phyloP scores from a whole-genome alignment of 2,113 vertebrate genomes.

The Capreolus pygargus region DNA sequence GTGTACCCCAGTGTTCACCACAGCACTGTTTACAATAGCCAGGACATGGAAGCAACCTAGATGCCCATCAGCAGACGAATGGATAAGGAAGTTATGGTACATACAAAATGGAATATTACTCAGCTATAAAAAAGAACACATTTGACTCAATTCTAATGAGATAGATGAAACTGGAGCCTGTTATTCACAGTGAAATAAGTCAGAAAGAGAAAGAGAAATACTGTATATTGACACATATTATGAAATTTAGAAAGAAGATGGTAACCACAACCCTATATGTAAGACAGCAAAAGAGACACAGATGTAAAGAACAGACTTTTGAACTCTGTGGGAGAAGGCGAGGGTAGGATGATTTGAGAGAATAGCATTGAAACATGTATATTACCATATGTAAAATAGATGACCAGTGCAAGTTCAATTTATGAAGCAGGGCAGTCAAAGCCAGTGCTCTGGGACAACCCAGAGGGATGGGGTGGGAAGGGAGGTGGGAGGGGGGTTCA shows the following conservation, averaged over 20 bases:
- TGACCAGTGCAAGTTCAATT: neutral
- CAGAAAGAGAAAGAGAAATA: neutral
- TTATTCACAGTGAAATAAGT: neutral
- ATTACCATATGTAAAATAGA: neutral
- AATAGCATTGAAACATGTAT: neutral
- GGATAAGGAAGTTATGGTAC: neutral
- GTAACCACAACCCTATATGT: neutral
- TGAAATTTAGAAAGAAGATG: neutral
- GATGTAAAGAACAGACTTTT: neutral
- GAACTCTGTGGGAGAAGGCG: neutral
- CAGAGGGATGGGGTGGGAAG: neutral
- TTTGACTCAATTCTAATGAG: neutral
- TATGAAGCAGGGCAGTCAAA: neutral
- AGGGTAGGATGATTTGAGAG: neutral
- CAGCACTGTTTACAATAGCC: neutral
- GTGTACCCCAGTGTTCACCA: fast-evolving
- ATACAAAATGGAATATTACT: neutral
- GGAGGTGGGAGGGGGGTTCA: neutral
- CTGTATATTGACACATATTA: neutral
- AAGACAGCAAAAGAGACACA: neutral
- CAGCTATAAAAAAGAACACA: neutral
- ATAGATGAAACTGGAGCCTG: neutral
- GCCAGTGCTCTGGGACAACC: neutral
- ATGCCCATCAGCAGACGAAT: neutral
- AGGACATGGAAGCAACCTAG: neutral